Evolutionary conservation across 2,888 invertebrate genomes (phyloP), one percentile per base, ranked within the genome.

Genomic region (Heliconius hortense): DNA sequence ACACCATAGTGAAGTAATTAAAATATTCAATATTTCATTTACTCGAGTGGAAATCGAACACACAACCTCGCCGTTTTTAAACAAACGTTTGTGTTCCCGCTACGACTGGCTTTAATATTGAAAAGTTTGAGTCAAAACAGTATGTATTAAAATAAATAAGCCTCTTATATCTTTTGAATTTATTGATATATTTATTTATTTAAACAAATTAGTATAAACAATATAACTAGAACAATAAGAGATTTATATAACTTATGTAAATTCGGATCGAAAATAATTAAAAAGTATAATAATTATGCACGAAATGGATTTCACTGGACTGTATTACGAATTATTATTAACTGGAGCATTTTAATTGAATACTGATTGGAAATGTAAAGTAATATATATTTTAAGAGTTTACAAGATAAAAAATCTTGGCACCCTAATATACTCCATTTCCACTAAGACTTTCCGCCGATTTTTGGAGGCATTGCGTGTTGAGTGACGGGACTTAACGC

Each of bases 271-370:
- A 76, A 75, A 76, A 77, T 48, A 73, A 48, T 48, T 48, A 48
- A 48, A 48, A 48, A 21, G 63, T 75, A 79, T 79, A 75, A 77
- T 77, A 75, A 78, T 78, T 79, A 73, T 79, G 43, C 7, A 76
- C 43, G 66, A 13, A 64, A 28, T 66, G 75, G 11, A 62, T 62
- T 43, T 24, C 28, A 73, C 53, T 73, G 64, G 53, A 64, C 53
- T 64, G 11, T 31, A 63, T 72, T 63, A n/a, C 53, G 43, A 66
- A 73, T 73, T 21, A 73, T 66, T 56, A 66, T 53, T 68, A 48
- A 53, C 68, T 53, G 53, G 31, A 68, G 48, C 53, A 68, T 53
- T 53, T 68, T 68, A 53, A 68, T 31, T 53, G 68, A 60, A 35
- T 71, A 18, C 70, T 71, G 35, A 71, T 60, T 71, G 56, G 39